Evolutionary conservation across 1,140 invertebrate genomes (phyloP).

Genomic region (Trichonephila clavata): DNA sequence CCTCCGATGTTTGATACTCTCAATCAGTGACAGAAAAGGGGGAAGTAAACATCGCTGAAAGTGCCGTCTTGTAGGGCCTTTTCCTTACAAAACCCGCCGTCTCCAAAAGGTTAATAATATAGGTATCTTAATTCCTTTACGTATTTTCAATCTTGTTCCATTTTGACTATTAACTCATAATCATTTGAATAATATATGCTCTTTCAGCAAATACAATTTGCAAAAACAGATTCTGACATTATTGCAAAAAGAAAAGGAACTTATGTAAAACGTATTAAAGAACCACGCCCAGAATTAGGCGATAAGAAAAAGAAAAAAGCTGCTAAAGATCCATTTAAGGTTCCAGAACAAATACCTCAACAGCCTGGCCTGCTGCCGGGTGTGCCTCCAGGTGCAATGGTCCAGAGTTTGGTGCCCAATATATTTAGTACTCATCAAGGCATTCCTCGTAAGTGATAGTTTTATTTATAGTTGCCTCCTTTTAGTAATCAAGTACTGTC

Average conservation of each 20-base stretch:
- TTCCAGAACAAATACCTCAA: constrained; percentile 79
- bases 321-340: constrained; percentile 85
- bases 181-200: background rate
- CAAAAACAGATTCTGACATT: constrained; percentile 95
- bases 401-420: constrained; percentile 67
- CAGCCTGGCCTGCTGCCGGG: constrained; percentile 80
- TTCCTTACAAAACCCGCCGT: too few species aligned
- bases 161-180: too few species aligned
- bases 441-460: constrained; percentile 13
- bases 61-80: too few species aligned
- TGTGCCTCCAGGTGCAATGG: constrained; percentile 82
- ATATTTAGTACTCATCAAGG: background rate
- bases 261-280: constrained; percentile 95
- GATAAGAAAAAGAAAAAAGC: constrained; percentile 88
- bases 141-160: too few species aligned
- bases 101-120: too few species aligned
- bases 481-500: too few species aligned
- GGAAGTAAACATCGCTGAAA: too few species aligned
- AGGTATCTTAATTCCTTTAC: too few species aligned
- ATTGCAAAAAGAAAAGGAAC: constrained; percentile 98
- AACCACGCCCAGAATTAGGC: constrained; percentile 83
- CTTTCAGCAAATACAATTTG: constrained; percentile 93
- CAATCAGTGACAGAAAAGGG: too few species aligned
- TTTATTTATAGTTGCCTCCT: background rate
- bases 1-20: too few species aligned